A percentile compares a stretch with the other conserved stretches of the same genome.
Conservation (phyloP, 2,113 vertebrate genomes). For the Carassius auratus region DNA sequence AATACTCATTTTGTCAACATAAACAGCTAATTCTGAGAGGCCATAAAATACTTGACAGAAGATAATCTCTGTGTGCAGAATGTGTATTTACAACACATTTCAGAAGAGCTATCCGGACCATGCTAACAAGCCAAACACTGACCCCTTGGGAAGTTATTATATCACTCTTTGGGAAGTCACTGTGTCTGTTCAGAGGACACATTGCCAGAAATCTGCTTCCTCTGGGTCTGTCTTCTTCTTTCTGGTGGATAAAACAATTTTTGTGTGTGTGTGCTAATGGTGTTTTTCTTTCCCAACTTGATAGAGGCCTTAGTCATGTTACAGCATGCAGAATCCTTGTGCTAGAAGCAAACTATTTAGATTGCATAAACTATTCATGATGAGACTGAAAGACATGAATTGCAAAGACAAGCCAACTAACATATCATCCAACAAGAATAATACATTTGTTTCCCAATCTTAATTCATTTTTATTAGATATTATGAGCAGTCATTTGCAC, state of each 20-base stretch:
- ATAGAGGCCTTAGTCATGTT: conserved; percentile 34
- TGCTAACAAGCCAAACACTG: not conserved
- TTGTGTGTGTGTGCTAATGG: not conserved
- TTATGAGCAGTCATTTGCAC: not conserved
- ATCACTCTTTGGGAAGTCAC: not conserved
- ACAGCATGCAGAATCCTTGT: conserved; percentile 16
- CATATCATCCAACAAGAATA: not conserved
- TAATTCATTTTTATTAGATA: not conserved
- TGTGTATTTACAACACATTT: not conserved
- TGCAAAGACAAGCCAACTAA: not conserved
- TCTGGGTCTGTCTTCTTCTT: conserved; percentile 8
- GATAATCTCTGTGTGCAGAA: not conserved
- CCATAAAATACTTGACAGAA: not conserved
- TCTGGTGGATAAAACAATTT: conserved; percentile 21
- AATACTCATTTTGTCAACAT: not conserved
- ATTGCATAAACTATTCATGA: conserved; percentile 23
- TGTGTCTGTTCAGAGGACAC: not conserved
- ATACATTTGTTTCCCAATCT: not conserved
- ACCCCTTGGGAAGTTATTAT: conserved; percentile 1
- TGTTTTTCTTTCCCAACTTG: conserved; percentile 3
- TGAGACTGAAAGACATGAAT: conserved; percentile 12
- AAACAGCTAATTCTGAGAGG: not conserved
- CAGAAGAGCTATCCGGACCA: too few relatives aligned
- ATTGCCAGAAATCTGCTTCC: not conserved
- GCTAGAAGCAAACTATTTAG: conserved; percentile 24